A percentile compares a stretch with the other conserved stretches of the same genome.
Evolutionary conservation across 2,797 vertebrate genomes (phyloP).

Genomic region (Sebastes ruberrimus): DNA sequence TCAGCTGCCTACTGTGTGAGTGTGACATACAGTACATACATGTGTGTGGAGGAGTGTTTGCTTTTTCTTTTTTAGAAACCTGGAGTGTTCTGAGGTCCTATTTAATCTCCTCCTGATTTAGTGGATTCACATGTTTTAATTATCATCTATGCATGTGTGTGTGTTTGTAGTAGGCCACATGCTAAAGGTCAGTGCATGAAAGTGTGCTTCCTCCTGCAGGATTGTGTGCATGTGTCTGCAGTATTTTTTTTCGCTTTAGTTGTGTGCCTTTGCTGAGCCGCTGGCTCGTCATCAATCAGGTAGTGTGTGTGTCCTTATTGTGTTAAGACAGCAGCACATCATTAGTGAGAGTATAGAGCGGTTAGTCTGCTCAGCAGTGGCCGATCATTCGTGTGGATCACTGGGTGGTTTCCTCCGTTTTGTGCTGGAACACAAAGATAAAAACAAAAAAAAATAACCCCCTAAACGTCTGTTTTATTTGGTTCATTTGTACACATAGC

Average conservation of each 20-base stretch:
- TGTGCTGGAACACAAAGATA: slow-evolving; percentile 12
- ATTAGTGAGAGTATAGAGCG: slow-evolving; percentile 35
- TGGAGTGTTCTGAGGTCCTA: not conserved
- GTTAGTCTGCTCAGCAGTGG: slow-evolving; percentile 20
- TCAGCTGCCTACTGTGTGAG: slow-evolving; percentile 44
- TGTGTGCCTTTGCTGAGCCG: not conserved
- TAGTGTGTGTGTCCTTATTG: slow-evolving; percentile 34
- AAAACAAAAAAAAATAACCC: not conserved
- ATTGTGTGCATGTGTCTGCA: not conserved
- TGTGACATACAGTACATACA: slow-evolving; percentile 20
- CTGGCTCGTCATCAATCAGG: slow-evolving; percentile 13
- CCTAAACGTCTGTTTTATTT: not conserved
- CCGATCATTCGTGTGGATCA: slow-evolving; percentile 32
- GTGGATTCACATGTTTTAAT: not conserved
- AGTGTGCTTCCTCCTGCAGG: not conserved
- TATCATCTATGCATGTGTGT: not conserved
- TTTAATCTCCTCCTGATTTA: not conserved
- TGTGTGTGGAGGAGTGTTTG: not conserved
- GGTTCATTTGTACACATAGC: not conserved
- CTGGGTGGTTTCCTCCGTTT: slow-evolving; percentile 18
- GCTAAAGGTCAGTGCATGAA: not conserved
- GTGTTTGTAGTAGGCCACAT: not conserved
- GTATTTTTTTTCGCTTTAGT: not conserved
- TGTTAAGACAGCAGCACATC: slow-evolving; percentile 35
- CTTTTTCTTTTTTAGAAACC: not conserved